phyloP scores from a whole-genome alignment of 1,140 invertebrate genomes.

The Bombus pyrosoma region DNA sequence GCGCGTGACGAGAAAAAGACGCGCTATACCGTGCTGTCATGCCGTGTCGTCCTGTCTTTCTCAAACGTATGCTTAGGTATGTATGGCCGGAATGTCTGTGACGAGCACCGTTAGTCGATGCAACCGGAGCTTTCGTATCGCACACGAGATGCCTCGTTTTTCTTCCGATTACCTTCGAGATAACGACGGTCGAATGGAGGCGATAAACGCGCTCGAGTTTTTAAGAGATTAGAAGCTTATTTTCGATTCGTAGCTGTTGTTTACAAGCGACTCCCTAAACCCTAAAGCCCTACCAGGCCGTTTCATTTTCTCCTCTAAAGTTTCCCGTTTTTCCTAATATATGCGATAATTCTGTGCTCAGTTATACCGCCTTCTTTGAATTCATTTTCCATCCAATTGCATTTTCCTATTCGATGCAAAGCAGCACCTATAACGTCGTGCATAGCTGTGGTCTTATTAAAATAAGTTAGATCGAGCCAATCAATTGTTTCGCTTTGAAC shows the following conservation, averaged over 20 bases:
- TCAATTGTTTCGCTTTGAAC: no score
- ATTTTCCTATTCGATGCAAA: no score
- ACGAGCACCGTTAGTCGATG: neutral
- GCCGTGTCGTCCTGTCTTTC: neutral
- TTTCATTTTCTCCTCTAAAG: neutral
- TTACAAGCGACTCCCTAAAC: no score
- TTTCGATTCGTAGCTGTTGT: neutral
- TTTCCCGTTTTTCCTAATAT: neutral
- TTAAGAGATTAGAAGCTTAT: neutral
- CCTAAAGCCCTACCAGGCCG: no score
- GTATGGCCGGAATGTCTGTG: neutral
- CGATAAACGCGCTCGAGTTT: constrained; percentile 26
- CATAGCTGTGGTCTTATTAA: no score
- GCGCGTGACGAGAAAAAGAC: neutral
- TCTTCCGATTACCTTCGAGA: constrained; percentile 28
- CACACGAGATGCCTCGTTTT: neutral
- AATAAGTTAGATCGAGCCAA: no score
- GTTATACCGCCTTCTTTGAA: neutral
- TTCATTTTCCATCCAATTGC: neutral
- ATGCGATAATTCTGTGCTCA: neutral
- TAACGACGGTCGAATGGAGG: neutral
- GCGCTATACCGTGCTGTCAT: neutral
- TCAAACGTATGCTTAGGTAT: neutral
- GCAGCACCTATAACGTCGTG: no score
- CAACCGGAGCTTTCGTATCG: constrained; percentile 9